Evolutionary conservation across 2,113 vertebrate genomes (phyloP).

Genomic region (Clinocottus analis): DNA sequence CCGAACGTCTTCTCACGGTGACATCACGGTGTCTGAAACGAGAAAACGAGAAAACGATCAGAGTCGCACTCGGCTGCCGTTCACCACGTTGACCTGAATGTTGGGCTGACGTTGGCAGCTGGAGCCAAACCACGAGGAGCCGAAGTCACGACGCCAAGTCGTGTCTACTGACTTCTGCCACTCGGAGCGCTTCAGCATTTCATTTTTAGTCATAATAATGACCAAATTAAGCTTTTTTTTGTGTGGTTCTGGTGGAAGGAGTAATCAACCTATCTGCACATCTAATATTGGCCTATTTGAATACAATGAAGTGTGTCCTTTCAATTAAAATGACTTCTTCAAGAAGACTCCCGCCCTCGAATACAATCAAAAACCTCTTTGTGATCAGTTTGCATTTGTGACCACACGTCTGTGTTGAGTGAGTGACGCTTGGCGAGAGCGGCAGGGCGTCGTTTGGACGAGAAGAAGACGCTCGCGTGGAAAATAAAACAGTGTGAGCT

Average conservation of each 20-base stretch:
- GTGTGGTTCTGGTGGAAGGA: too few relatives aligned
- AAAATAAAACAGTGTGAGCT: conserved; percentile 27
- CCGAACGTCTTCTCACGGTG: neutral
- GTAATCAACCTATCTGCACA: too few relatives aligned
- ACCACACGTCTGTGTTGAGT: conserved; percentile 2
- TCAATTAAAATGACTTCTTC: too few relatives aligned
- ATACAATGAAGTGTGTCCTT: too few relatives aligned
- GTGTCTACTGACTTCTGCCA: neutral
- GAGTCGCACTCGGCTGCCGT: conserved; percentile 8
- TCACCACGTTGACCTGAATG: neutral
- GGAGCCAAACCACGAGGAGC: neutral
- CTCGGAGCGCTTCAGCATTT: neutral
- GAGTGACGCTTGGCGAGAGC: conserved; percentile 20
- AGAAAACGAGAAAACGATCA: conserved; percentile 4
- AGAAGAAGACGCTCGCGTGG: too few relatives aligned
- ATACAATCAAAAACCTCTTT: neutral
- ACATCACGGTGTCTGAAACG: conserved; percentile 3
- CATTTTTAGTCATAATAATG: too few relatives aligned
- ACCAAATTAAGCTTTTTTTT: too few relatives aligned
- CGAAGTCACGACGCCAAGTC: neutral
- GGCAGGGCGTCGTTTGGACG: conserved; percentile 12
- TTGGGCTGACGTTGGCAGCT: conserved; percentile 6
- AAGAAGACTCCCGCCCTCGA: too few relatives aligned
- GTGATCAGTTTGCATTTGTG: conserved; percentile 24
- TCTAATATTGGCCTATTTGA: neutral